Evolutionary conservation across 2,888 invertebrate genomes (phyloP), one percentile per base, ranked within the genome.

Genomic region (Cryptus viduatorius): DNA sequence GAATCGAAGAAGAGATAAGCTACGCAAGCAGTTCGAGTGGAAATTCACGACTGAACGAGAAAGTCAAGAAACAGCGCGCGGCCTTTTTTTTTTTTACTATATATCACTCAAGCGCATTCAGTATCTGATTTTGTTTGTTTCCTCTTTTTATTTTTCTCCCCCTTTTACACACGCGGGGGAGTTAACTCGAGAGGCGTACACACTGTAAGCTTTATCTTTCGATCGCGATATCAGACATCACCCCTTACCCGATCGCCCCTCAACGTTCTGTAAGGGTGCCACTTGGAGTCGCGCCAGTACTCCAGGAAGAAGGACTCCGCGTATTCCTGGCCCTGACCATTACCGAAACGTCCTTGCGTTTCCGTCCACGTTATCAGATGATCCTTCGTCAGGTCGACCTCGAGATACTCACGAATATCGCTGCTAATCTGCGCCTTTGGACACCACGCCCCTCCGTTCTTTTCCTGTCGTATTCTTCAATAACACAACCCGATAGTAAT

Each of bases 391-490:
- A 98, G 95, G 91, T 98, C 96, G 72, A 97, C 95, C 93, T 98
- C 97, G 68, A 98, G 94, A 93, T 96, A 98, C 92, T 98, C 98
- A 14, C 97, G 96, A 81, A 97, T 96, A 79, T 96, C 95, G 76
- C 96, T 95, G 88, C 96, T 95, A 88, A 98, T 97, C 90, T 97
- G 96, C 0, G 96, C 96, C 90, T 97, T 96, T 8, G 98, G 98
- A 94, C 98, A 98, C 98, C 98, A 98, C 0, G 98, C 98, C 0
- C 98, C 98, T 0, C 98, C 98, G 86, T 97, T 97, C 88, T 96
- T 96, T 92, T 98, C 98, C 73, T 97, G 96, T 8, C 98, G 95
- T 87, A 98, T 96, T 93, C 98, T 98, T 95, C 64, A 93, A 94
- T 81, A 84, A 80, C 64, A 50, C 7, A 69, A 46, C 8, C 5